Conservation (phyloP, 2,113 vertebrate species). For the Perognathus longimembris region DNA sequence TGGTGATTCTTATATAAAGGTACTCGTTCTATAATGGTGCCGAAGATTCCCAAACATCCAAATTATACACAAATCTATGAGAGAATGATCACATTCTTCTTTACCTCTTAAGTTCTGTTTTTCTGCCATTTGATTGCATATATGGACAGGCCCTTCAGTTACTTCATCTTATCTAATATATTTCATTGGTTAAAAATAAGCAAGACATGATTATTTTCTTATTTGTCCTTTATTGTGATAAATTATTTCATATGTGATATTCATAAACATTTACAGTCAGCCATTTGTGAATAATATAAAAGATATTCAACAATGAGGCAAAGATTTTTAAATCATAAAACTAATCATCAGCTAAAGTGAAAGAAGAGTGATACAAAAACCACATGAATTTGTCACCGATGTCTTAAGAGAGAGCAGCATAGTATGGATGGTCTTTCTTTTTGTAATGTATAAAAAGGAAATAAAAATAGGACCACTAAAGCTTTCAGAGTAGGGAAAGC, state of each 20-base stretch:
- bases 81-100: background rate
- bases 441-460: background rate
- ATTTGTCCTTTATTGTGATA: background rate
- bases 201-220: background rate
- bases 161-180: background rate
- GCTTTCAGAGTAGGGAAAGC: background rate
- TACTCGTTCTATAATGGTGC: background rate
- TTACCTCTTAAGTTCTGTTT: background rate
- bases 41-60: slow-evolving; percentile 1
- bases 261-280: background rate
- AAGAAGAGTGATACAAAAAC: background rate
- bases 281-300: background rate
- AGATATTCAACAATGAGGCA: background rate
- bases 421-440: background rate
- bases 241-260: background rate
- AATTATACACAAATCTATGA: background rate
- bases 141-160: background rate
- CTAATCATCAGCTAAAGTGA: background rate
- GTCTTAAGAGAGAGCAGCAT: background rate
- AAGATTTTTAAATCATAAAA: background rate
- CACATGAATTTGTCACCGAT: background rate
- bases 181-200: slow-evolving; percentile 27
- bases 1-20: slow-evolving; percentile 5
- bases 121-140: background rate
- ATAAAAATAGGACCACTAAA: slow-evolving; percentile 27